phyloP scores from a whole-genome alignment of 2,113 vertebrate genomes.

The Tachysurus fulvidraco region DNA sequence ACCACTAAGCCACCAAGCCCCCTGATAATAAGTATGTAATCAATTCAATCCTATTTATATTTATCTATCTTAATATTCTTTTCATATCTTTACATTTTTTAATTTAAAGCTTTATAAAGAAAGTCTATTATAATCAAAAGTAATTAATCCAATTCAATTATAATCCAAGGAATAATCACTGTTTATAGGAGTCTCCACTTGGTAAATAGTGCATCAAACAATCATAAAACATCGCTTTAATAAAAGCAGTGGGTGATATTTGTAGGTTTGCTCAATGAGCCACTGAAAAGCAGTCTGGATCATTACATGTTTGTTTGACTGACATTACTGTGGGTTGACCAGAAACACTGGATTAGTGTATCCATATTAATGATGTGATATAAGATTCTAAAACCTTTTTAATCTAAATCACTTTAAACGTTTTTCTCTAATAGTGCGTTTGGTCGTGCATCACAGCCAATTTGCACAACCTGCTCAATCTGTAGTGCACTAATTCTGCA shows the following conservation, averaged over 20 bases:
- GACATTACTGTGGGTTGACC: neutral
- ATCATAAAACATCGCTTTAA: neutral
- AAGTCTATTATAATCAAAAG: neutral
- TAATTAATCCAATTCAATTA: neutral
- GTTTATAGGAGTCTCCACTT: neutral
- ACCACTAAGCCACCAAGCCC: too few relatives aligned
- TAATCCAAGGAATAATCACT: constrained; percentile 5
- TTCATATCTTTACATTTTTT: neutral
- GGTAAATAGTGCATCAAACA: neutral
- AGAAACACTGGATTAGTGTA: neutral
- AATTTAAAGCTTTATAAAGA: neutral
- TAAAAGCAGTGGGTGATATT: neutral
- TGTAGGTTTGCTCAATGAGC: neutral
- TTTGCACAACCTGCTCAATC: neutral
- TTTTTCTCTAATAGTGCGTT: neutral
- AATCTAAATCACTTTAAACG: too few relatives aligned
- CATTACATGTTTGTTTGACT: neutral
- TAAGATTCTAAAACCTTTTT: neutral
- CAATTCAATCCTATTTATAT: neutral
- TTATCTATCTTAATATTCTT: neutral
- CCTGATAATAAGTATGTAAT: neutral
- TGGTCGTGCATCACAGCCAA: neutral
- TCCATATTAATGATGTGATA: neutral
- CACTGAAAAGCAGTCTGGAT: neutral
- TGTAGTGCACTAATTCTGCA: neutral